A percentile compares a stretch with the other conserved stretches of the same genome.
Evolutionary conservation across 2,113 vertebrate genomes (phyloP).

Genomic region (Clarias gariepinus): DNA sequence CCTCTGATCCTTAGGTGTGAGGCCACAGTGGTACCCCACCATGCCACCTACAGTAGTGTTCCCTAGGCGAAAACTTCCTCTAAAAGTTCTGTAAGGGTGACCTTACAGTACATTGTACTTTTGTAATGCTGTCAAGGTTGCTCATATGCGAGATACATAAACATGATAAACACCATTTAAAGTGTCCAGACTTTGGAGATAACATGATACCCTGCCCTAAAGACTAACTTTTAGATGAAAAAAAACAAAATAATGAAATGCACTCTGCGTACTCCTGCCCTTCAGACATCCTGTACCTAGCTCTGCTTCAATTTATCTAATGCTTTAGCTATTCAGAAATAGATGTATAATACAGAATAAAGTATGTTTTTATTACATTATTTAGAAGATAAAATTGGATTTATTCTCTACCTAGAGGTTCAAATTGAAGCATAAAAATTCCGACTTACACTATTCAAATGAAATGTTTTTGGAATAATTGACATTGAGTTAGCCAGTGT

Average conservation of each 20-base stretch:
- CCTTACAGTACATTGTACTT: too few relatives aligned
- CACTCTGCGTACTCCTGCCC: neutral
- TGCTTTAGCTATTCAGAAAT: neutral
- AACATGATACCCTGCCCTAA: neutral
- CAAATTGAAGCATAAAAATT: neutral
- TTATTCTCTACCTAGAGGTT: neutral
- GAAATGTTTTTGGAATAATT: neutral
- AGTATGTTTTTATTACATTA: neutral
- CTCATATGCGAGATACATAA: neutral
- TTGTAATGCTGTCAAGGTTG: neutral
- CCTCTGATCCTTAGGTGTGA: too few relatives aligned
- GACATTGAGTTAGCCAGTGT: neutral
- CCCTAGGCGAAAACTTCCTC: too few relatives aligned
- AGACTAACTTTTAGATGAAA: neutral
- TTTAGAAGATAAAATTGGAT: neutral
- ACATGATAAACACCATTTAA: neutral
- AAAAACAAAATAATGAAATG: neutral
- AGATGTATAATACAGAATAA: too few relatives aligned
- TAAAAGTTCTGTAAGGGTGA: too few relatives aligned
- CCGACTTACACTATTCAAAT: neutral
- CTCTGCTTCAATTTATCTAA: neutral
- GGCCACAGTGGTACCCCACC: too few relatives aligned
- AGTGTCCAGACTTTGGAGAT: neutral
- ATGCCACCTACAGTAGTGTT: too few relatives aligned
- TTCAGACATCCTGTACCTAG: neutral